Evolutionary conservation across 2,113 vertebrate species (phyloP).

Genomic region (Carassius gibelio): DNA sequence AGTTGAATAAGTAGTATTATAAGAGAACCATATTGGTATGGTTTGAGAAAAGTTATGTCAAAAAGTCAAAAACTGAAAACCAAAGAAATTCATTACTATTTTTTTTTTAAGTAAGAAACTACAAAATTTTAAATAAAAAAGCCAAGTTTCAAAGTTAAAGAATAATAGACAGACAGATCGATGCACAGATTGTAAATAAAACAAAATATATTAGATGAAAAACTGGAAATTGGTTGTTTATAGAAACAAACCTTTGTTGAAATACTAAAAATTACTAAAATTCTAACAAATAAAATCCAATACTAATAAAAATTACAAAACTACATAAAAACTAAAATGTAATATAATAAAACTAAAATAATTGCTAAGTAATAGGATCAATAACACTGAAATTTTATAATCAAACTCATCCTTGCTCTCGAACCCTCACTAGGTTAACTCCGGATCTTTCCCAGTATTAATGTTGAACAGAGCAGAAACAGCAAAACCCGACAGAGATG

Average conservation of each 20-base stretch:
- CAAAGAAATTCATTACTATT: too few relatives aligned
- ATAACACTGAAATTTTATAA: neutral
- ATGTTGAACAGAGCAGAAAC: conserved; percentile 26
- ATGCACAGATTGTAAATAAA: neutral
- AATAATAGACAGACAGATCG: neutral
- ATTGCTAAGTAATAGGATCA: neutral
- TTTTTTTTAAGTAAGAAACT: too few relatives aligned
- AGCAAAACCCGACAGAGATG: conserved; percentile 59
- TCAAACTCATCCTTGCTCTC: neutral
- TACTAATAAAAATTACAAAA: too few relatives aligned
- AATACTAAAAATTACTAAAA: too few relatives aligned
- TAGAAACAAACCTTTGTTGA: too few relatives aligned
- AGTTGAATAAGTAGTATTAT: conserved; percentile 2
- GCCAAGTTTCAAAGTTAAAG: neutral
- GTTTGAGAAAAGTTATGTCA: neutral
- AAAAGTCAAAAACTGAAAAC: too few relatives aligned
- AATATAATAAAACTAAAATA: neutral
- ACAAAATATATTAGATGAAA: neutral
- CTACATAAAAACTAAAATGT: neutral
- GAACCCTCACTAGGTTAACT: neutral
- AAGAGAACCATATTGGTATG: neutral
- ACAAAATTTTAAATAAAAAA: neutral
- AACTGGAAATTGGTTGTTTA: neutral
- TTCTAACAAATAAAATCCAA: too few relatives aligned
- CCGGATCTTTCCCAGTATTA: neutral